Conservation (phyloP, 2,797 vertebrate genomes). For the Limnodromus scolopaceus region DNA sequence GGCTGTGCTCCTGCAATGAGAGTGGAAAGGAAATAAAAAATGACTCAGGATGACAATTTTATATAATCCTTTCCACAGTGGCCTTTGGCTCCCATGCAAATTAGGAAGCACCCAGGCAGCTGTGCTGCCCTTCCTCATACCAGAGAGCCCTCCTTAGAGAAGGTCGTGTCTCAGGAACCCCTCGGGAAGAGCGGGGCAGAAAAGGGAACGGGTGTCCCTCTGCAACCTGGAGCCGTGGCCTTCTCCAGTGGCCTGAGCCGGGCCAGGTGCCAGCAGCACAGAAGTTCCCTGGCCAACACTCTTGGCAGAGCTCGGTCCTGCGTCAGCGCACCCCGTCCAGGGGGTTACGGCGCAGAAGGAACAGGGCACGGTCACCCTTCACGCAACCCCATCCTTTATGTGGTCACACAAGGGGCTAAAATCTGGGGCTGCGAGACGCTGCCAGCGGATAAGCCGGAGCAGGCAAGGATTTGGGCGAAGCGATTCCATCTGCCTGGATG, state of each 20-base stretch:
- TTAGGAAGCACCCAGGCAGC: neutral
- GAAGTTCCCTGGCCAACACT: neutral
- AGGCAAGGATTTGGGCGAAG: neutral
- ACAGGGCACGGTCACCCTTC: neutral
- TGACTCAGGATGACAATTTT: slow-evolving; percentile 57
- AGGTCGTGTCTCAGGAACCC: neutral
- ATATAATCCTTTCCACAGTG: slow-evolving; percentile 59
- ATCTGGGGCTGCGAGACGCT: neutral
- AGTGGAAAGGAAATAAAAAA: slow-evolving; percentile 26
- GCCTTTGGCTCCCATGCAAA: slow-evolving; percentile 48
- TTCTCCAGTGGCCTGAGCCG: neutral
- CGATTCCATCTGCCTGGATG: neutral
- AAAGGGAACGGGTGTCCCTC: neutral
- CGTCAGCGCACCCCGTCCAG: neutral
- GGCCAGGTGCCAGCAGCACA: neutral
- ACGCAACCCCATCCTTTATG: neutral
- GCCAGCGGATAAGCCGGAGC: neutral
- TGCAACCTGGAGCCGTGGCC: neutral
- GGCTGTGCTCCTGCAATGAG: neutral
- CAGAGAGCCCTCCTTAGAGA: neutral
- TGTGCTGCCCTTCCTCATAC: neutral
- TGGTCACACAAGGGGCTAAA: accelerated
- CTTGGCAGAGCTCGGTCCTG: neutral
- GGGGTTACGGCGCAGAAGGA: neutral
- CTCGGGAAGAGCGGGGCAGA: neutral